Percentiles rank a stretch among this genome's conserved stretches.
Conservation (phyloP, 2,888 invertebrate genomes). For the Harpalus rufipes region DNA sequence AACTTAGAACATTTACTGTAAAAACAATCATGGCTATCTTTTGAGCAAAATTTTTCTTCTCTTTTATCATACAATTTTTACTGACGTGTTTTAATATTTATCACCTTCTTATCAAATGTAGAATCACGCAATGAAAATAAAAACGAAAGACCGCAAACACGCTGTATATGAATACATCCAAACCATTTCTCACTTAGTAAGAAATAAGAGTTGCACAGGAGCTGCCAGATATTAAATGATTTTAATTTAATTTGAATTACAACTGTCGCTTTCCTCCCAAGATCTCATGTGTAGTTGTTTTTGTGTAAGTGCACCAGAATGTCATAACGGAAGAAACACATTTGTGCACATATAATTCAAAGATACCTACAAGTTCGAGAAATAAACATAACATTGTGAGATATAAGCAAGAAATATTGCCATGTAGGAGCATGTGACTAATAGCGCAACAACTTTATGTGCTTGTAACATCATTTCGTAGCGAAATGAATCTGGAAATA, state of each 20-base stretch:
- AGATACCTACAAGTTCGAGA: conserved; percentile 1
- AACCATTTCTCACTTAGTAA: too few species aligned
- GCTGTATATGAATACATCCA: too few species aligned
- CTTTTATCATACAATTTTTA: too few species aligned
- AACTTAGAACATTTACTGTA: too few species aligned
- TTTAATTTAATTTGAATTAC: conserved; percentile 4
- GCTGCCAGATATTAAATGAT: neutral
- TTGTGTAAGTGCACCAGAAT: neutral
- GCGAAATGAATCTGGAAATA: conserved; percentile 32
- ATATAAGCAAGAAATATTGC: conserved; percentile 8
- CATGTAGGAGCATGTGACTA: neutral
- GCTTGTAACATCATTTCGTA: conserved; percentile 28
- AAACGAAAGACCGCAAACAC: too few species aligned
- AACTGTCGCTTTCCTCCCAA: neutral
- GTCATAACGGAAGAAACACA: conserved; percentile 5
- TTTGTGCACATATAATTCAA: neutral
- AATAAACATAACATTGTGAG: conserved; percentile 11
- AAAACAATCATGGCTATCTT: too few species aligned
- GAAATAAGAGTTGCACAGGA: too few species aligned
- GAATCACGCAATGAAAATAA: too few species aligned
- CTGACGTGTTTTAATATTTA: too few species aligned
- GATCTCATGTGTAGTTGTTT: neutral
- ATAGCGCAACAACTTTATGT: conserved; percentile 38
- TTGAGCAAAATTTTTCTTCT: too few species aligned
- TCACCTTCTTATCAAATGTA: too few species aligned